A percentile compares a stretch with the other conserved stretches of the same genome.
These are phyloP conservation scores for Enteromius trimaculatus DNA, from an alignment of 2,797 vertebrate genomes.

Conservation along the genomic window DNA sequence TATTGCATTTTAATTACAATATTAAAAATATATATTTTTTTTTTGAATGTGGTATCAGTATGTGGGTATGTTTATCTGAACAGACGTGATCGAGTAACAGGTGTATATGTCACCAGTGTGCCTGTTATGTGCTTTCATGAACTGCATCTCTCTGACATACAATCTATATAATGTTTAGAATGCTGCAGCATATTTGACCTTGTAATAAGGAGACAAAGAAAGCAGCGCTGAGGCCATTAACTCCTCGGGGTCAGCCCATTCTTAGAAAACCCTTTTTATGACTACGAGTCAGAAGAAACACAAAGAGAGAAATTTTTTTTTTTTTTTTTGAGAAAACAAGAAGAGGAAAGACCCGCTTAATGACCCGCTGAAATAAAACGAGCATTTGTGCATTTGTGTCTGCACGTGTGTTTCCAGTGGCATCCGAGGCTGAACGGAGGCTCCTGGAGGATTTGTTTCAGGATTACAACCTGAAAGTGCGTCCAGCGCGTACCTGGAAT, in stretches of 20 bases:
- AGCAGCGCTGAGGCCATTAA: conserved; percentile 20
- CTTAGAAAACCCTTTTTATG: conserved; percentile 29
- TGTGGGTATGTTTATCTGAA: not conserved
- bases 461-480: conserved; percentile 81
- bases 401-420: conserved; percentile 62
- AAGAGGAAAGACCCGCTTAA: not conserved
- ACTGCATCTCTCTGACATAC: not conserved
- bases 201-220: conserved; percentile 35
- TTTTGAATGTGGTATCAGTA: not conserved
- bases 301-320: too few species aligned
- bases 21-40: not conserved
- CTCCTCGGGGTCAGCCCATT: not conserved
- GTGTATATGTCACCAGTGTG: not conserved
- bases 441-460: conserved; percentile 75
- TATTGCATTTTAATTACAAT: not conserved
- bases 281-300: not conserved
- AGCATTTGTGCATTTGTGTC: not conserved
- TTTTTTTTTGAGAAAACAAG: not conserved
- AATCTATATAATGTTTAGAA: not conserved
- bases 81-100: not conserved
- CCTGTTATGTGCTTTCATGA: conserved; percentile 25
- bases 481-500: conserved; percentile 78
- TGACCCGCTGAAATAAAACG: not conserved
- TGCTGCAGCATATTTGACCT: conserved; percentile 32
- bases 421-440: conserved; percentile 64